Base-by-base conservation (phyloP, 2,888 invertebrate species). In the Saturnia japonica region DNA sequence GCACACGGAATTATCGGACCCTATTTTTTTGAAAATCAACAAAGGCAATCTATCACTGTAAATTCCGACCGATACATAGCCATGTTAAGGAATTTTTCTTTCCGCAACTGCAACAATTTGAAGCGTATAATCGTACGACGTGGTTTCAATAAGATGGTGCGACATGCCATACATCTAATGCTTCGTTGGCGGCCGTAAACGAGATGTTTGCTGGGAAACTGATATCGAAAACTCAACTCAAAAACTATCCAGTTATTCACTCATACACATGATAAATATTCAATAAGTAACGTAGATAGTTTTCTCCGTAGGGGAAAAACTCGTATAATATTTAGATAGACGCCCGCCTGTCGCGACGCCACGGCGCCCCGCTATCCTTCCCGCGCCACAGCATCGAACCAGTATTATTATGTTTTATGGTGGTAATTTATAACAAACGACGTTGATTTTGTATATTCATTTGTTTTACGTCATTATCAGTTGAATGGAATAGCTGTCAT, bases 331-430 rank as follows among this genome's bases (percentile, higher is more conserved):
- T 82, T 80, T 76, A 76, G 75, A 73, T 70, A 75, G 87, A 78
- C 89, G 88, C 86, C 88, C 47, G 19, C 9, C 14, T 9, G 89
- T 72, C 89, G 89, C 87, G 89, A 68, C 89, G n/a, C 12, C 14
- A 16, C 19, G 88, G 85, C 89, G 89, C 88, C 88, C 34, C 67
- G 75, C 75, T 73, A 74, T 75, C 75, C 47, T 69, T 66, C 73
- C 62, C 73, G 60, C 60, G 68, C 68, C 73, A 68, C 72, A 71
- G 60, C 40, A 12, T 57, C 28, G 70, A 47, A 51, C 47, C 74
- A 68, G 71, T 73, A 72, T 75, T 76, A 79, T 78, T 75, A 76
- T 73, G 62, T 70, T 73, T 68, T 57, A 68, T 68, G 70, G n/a
- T 28, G 64, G 69, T 72, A 67, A 74, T 71, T 70, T 47, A 71